Evolutionary conservation across 2,113 vertebrate genomes (phyloP).

Genomic region (Microtus ochrogaster): DNA sequence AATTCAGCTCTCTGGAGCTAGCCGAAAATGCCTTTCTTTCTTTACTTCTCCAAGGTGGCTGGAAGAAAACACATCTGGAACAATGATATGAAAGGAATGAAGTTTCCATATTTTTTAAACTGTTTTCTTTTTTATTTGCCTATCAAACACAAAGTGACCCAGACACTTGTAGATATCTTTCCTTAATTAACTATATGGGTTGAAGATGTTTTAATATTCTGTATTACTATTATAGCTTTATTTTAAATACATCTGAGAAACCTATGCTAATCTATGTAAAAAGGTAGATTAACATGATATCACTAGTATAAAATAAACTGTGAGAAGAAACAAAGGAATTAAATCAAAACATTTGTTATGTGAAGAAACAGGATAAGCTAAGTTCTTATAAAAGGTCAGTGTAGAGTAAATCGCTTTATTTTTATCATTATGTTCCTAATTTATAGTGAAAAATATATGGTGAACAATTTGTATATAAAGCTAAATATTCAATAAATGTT

Average conservation of each 20-base stretch:
- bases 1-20: slow-evolving; percentile 76
- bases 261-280: neutral
- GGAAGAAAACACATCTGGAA: slow-evolving; percentile 71
- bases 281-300: slow-evolving; percentile 8
- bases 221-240: slow-evolving; percentile 55
- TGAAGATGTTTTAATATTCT: slow-evolving; percentile 14
- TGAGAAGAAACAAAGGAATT: slow-evolving; percentile 29
- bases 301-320: neutral
- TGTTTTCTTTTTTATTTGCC: neutral
- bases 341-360: neutral
- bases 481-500: neutral
- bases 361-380: neutral
- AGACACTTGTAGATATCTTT: slow-evolving; percentile 13
- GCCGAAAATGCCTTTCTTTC: slow-evolving; percentile 59
- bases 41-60: slow-evolving; percentile 45
- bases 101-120: slow-evolving; percentile 35
- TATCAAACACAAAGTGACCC: slow-evolving; percentile 57
- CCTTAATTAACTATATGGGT: slow-evolving; percentile 66
- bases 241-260: slow-evolving; percentile 6
- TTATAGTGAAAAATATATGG: neutral
- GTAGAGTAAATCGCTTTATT: neutral
- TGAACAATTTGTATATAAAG: neutral
- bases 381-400: neutral
- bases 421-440: neutral
- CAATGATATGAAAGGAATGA: slow-evolving; percentile 49